phyloP scores from a whole-genome alignment of 2,113 vertebrate species.

The Heliornis fulica region DNA sequence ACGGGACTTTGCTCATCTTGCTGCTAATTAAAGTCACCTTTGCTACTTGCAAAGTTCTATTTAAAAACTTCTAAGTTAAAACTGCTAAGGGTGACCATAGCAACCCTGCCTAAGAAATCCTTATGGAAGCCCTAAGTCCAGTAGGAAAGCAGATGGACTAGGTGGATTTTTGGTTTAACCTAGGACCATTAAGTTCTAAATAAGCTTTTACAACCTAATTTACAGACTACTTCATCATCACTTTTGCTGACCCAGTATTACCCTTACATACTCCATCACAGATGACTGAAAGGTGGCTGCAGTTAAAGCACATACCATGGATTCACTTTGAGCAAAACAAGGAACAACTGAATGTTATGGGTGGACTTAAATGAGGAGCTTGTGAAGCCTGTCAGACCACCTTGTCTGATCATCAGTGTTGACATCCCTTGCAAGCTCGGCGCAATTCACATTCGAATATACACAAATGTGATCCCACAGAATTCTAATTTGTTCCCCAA shows the following conservation, averaged over 20 bases:
- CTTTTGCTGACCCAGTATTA: not conserved
- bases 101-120: not conserved
- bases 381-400: not conserved
- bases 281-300: not conserved
- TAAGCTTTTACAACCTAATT: not conserved
- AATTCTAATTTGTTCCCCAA: not conserved
- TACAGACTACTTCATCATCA: not conserved
- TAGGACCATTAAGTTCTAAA: not conserved
- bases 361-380: not conserved
- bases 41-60: not conserved
- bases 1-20: not conserved
- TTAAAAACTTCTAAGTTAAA: not conserved
- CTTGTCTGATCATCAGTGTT: not conserved
- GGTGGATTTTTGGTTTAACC: not conserved
- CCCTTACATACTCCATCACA: not conserved
- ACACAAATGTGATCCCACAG: not conserved
- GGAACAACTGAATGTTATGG: not conserved
- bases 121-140: not conserved
- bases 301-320: not conserved
- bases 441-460: no score
- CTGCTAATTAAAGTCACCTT: not conserved
- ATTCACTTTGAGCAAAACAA: not conserved
- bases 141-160: not conserved
- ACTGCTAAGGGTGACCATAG: not conserved
- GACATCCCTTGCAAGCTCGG: not conserved